Percentiles rank a stretch among this genome's conserved stretches.
Conservation (phyloP, 2,113 vertebrate genomes). For the Nothobranchius kuhntae region DNA sequence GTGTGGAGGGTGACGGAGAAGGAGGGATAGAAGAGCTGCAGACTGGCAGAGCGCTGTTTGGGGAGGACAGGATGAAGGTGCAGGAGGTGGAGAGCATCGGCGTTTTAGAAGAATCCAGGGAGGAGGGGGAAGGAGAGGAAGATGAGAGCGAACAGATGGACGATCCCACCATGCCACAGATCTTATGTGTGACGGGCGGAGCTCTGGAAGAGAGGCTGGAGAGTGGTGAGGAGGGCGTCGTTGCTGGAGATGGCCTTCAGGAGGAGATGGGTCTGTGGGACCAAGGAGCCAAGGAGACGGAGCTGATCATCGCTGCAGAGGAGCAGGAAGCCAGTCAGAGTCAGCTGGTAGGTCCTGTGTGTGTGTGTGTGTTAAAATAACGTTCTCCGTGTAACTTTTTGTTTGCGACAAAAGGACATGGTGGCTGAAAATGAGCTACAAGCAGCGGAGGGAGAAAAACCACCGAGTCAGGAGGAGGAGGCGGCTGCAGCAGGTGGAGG, state of each 20-base stretch:
- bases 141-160: slow-evolving; percentile 63
- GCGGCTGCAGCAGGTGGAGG: slow-evolving; percentile 1
- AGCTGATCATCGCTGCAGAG: slow-evolving; percentile 11
- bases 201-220: slow-evolving; percentile 64
- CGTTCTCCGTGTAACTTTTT: too few species aligned
- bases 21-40: slow-evolving; percentile 78
- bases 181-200: slow-evolving; percentile 73
- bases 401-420: slow-evolving; percentile 20
- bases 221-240: slow-evolving; percentile 31
- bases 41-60: slow-evolving; percentile 51
- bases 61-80: slow-evolving; percentile 59
- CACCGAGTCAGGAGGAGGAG: slow-evolving; percentile 35
- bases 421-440: slow-evolving; percentile 7
- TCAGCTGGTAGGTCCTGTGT: slow-evolving; percentile 33
- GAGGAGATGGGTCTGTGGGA: slow-evolving; percentile 48
- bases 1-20: slow-evolving; percentile 64
- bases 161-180: slow-evolving; percentile 76
- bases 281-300: slow-evolving; percentile 24
- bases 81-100: slow-evolving; percentile 76
- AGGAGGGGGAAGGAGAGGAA: slow-evolving; percentile 53
- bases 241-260: slow-evolving; percentile 26
- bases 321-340: slow-evolving; percentile 16
- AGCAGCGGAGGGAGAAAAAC: too few species aligned
- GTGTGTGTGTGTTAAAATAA: too few species aligned
- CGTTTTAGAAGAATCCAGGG: slow-evolving; percentile 64